Base-by-base conservation (phyloP, 2,888 invertebrate genomes). In the Perdita meconis region DNA sequence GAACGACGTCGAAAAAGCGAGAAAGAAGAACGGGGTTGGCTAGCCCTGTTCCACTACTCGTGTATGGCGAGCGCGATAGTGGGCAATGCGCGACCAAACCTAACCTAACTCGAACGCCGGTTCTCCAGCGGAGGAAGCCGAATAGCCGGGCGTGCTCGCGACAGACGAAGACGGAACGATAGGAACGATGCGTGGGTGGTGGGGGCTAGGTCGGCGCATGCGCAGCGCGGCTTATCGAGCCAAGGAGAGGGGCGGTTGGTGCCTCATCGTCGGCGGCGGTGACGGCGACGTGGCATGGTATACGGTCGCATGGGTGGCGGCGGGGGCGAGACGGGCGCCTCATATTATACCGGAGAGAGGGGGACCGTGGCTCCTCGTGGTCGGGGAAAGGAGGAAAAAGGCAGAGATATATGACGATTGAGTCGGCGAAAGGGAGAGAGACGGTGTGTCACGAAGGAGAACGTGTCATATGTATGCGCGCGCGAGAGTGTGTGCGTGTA, bases 31-130 rank as follows among this genome's bases (percentile, higher is more conserved):
- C 47, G 74, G n/a, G n/a, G 75, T 68, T 73, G 82, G 81, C 82
- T 90, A 91, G 92, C 90, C 91, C 89, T 89, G 91, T 90, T 90
- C 90, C 92, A 86, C 90, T 92, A 86, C 81, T 86, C 84, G 78
- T 75, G 47, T 47, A 19, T 47, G 66, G 42, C 74, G 81, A 84
- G 85, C 83, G 81, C 82, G 86, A 87, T 87, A 87, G 83, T 83
- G 86, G 81, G 78, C 87, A 86, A 88, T 88, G 88, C 84, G 83
- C 83, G 88, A 87, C 85, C 88, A 85, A 86, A 78, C 80, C 86
- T 78, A 88, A 87, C 85, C 86, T 87, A 87, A 90, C 90, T 87
- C 86, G 69, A 86, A 86, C 88, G 90, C 90, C 90, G 90, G 89
- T 89, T 90, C 89, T 89, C 86, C 89, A 85, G 85, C 83, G 66